A percentile compares a stretch with the other conserved stretches of the same genome.
Evolutionary conservation across 2,888 invertebrate genomes (phyloP).

Genomic region (Clistopyga incitator): DNA sequence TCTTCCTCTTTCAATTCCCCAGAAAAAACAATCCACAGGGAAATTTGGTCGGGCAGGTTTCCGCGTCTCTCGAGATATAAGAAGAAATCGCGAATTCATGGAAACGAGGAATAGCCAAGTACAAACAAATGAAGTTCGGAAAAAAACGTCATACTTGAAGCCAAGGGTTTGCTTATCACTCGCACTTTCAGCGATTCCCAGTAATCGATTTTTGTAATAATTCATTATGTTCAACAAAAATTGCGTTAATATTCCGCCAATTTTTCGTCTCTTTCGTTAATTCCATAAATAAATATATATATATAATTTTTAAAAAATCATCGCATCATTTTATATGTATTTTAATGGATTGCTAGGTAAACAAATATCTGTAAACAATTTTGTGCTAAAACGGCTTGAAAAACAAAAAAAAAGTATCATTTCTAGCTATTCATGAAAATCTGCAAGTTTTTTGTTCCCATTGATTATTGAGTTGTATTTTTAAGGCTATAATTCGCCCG

Average conservation of each 20-base stretch:
- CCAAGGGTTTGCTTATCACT: neutral
- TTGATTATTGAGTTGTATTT: neutral
- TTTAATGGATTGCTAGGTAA: no score
- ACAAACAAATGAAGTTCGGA: neutral
- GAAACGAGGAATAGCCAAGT: conserved; percentile 14
- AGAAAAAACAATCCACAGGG: conserved; percentile 55
- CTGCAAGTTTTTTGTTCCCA: no score
- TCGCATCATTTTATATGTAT: no score
- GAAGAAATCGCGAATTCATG: conserved; percentile 60
- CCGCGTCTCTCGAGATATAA: conserved; percentile 18
- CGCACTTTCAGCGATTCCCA: neutral
- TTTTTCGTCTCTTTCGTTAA: no score
- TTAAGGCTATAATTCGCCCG: neutral
- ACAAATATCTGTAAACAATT: no score
- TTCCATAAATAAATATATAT: no score
- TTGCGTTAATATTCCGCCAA: no score
- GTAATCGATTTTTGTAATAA: neutral
- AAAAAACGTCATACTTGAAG: conserved; percentile 1
- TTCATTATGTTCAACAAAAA: neutral
- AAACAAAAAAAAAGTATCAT: neutral
- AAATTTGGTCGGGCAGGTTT: conserved; percentile 56
- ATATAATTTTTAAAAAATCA: no score
- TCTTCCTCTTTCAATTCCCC: conserved; percentile 27
- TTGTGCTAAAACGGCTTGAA: neutral
- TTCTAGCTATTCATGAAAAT: no score